A percentile compares a stretch with the other conserved stretches of the same genome.
Evolutionary conservation across 2,113 vertebrate species (phyloP).

Genomic region (Poeciliopsis turrubarensis): DNA sequence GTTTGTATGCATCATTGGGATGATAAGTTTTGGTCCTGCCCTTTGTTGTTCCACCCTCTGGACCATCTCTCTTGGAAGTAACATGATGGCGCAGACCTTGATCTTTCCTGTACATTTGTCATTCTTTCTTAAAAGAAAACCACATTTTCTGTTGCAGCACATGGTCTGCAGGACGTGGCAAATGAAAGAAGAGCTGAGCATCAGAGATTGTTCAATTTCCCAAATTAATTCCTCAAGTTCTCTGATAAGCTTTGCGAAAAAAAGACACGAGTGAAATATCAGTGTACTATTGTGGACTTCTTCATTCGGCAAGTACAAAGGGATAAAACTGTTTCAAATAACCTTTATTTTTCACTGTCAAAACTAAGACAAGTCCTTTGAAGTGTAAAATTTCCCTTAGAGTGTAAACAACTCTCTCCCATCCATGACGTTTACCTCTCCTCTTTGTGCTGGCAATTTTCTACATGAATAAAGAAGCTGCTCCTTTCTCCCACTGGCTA

Average conservation of each 20-base stretch:
- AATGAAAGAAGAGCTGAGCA: constrained; percentile 38
- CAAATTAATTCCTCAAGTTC: constrained; percentile 43
- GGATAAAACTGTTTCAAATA: constrained; percentile 63
- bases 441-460: constrained; percentile 76
- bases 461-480: constrained; percentile 75
- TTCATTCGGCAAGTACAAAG: constrained; percentile 45
- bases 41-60: constrained; percentile 37
- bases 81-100: constrained; percentile 15
- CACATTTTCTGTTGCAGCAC: constrained; percentile 26
- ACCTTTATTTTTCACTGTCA: constrained; percentile 78
- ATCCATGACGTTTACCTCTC: constrained; percentile 71
- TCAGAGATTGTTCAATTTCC: constrained; percentile 54
- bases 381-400: constrained; percentile 74
- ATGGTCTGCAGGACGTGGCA: constrained; percentile 18
- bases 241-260: constrained; percentile 34
- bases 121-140: constrained; percentile 30
- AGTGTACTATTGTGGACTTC: constrained; percentile 38
- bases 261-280: constrained; percentile 34
- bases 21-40: constrained; percentile 30
- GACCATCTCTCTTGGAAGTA: constrained; percentile 16
- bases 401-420: constrained; percentile 75
- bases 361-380: constrained; percentile 70
- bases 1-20: constrained; percentile 24
- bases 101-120: constrained; percentile 44
- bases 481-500: constrained; percentile 64